These are phyloP conservation scores for Panzeria rudis DNA, from an alignment of 2,888 invertebrate species.

Conservation along the genomic window DNA sequence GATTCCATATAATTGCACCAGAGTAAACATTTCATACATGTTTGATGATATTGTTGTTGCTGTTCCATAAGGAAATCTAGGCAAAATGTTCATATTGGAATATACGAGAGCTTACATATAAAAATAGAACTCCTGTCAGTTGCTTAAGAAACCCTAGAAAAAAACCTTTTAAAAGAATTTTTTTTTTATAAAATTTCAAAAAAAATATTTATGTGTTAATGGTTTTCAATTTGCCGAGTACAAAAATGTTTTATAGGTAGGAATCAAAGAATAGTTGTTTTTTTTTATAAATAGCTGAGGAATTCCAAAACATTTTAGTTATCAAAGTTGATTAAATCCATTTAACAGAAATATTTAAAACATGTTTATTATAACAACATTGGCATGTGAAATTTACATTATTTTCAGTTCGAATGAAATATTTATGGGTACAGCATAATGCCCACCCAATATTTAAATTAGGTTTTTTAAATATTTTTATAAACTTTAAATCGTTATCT, in stretches of 20 bases:
- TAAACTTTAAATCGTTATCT: not conserved
- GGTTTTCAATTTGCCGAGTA: constrained; percentile 15
- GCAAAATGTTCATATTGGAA: constrained; percentile 14
- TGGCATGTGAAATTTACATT: no score
- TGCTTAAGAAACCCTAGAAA: constrained; percentile 60
- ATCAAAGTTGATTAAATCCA: not conserved
- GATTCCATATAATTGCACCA: constrained; percentile 43
- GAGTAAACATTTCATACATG: constrained; percentile 37
- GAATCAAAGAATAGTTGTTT: not conserved
- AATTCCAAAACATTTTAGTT: not conserved
- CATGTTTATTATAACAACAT: no score
- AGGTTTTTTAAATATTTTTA: not conserved
- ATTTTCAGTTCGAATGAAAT: no score
- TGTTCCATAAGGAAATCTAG: constrained; percentile 20
- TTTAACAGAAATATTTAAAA: no score
- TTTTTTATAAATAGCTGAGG: no score
- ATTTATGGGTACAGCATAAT: no score
- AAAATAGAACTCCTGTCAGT: constrained; percentile 57
- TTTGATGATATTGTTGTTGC: constrained; percentile 14
- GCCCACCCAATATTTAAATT: no score
- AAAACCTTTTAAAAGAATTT: not conserved
- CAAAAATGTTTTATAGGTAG: not conserved
- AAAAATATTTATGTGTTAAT: constrained; percentile 41
- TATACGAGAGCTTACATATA: constrained; percentile 2
- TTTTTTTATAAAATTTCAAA: not conserved